phyloP scores from a whole-genome alignment of 2,888 invertebrate genomes.

The Drosophila conformis region DNA sequence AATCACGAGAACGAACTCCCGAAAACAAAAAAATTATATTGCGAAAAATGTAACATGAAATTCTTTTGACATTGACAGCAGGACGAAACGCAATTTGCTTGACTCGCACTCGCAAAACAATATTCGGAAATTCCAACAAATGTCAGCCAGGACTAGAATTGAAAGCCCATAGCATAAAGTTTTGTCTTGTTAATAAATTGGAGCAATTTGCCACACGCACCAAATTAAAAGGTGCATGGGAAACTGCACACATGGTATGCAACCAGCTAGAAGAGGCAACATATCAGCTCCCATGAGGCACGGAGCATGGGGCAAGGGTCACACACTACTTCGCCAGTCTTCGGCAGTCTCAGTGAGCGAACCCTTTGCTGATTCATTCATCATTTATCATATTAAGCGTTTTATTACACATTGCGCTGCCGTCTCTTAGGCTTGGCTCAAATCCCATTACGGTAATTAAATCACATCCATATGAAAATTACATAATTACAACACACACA shows the following conservation, averaged over 20 bases:
- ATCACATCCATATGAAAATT: conserved; percentile 84
- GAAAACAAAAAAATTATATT: conserved; percentile 11
- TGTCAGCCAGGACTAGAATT: conserved; percentile 21
- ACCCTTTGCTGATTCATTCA: conserved; percentile 77
- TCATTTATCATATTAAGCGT: conserved; percentile 84
- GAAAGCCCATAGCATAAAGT: conserved; percentile 44
- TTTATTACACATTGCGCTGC: conserved; percentile 79
- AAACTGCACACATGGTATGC: conserved; percentile 59
- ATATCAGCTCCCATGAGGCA: neutral
- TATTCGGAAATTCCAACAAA: conserved; percentile 51
- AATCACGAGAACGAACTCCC: conserved; percentile 37
- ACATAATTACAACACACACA: conserved; percentile 77
- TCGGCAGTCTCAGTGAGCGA: conserved; percentile 33
- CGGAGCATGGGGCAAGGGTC: conserved; percentile 1
- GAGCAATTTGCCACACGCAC: conserved; percentile 74
- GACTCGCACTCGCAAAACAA: neutral
- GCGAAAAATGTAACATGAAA: conserved; percentile 46
- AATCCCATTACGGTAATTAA: conserved; percentile 85
- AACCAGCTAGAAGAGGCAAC: conserved; percentile 6
- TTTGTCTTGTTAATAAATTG: conserved; percentile 71
- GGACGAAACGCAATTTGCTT: conserved; percentile 71
- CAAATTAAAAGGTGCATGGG: conserved; percentile 67
- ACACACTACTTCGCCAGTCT: neutral
- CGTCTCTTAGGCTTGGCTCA: conserved; percentile 62
- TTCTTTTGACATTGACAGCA: conserved; percentile 74